Base-by-base conservation (phyloP, 2,888 invertebrate species). In the Allolobophora icterica region DNA sequence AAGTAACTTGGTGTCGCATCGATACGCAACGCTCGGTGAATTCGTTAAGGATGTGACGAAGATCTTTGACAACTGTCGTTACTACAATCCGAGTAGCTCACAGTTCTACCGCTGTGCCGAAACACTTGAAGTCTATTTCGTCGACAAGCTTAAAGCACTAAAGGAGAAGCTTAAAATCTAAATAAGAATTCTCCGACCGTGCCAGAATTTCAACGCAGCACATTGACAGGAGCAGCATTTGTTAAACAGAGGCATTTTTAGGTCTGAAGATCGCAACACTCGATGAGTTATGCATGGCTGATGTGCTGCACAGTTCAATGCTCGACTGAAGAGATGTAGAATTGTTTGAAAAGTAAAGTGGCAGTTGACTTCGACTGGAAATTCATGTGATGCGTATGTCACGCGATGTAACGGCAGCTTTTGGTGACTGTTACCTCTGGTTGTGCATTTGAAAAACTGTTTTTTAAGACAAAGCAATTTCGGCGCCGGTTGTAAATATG, bases 31-130 rank as follows among this genome's bases (percentile, higher is more conserved):
- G 95, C 96, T 99, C 94, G 97, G 98, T 95, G 98, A 99, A 95
- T 99, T 99, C 96, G 98, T 99, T 94, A 98, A 98, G 95, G 99
- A 99, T 95, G 98, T 99, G 97, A 98, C 98, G 92, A 98, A 98
- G 96, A 98, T 99, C 95, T 99, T 99, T 96, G 99, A 99, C 96
- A 99, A 99, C 96, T 99, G 99, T 96, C 97, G 99, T 93, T 98
- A 98, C 95, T 99, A 98, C 96, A 99, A 99, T 96, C 98, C 98
- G 92, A 97, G 97, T 95, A 98, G 98, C 95, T 98, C 99, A 34
- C 97, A 98, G 92, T 98, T 99, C 96, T 99, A 98, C 96, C 97
- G 98, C 94, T 98, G 98, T 96, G 99, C 99, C 38, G 98, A 99
- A 95, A 97, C 97, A 91, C 96, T 99, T 92, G 99, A 99, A 96